Base-by-base conservation (phyloP, 2,113 vertebrate genomes). In the Okapia johnstoni region DNA sequence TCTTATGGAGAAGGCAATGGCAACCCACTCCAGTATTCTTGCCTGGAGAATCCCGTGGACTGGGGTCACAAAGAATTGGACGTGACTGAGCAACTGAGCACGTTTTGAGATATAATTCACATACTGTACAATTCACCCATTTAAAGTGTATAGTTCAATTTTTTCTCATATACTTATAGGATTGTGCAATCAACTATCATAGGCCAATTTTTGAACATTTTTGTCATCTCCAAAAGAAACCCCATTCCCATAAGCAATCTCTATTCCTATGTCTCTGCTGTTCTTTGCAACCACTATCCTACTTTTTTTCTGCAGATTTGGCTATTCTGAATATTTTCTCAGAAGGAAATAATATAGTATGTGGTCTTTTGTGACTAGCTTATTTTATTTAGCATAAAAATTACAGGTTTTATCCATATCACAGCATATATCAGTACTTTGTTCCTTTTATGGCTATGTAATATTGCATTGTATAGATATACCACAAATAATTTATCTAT, bases 361-460 rank as follows among this genome's bases (percentile, higher is more conserved):
- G 70, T 80, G 50, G 43, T 48, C 73, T 92, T 92, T 40, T 81
- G 26, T 92, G 26, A 50, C 50, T 2, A 40, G 58, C 52, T 43
- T 70, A 17, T 87, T 88, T 92, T 33, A 58, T 26, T 33, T 50
- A 19, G 60, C 58, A 1, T 52, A 14, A 13, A 33, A 15, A 52
- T 92, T 92, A 40, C 9, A 33, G 23, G 25, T 40, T 58, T 70
- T 28, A 50, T 52, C 33, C 10, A 15, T 6, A 19, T 26, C 57
- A 13, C 33, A 61, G 19, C 2, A 7, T 5, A 0, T 54, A 12
- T n/a, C 23, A 60, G 54, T 50, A 23, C 52, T 15, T 36, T 1
- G 1, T 73, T 61, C n/a, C n/a, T n/a, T 55, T 86, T 40, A 23
- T 36, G 23, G 7, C 40, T 57, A 10, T 85, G 3, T 85, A n/a